Base-by-base conservation (phyloP, 2,797 vertebrate species). In the Menidia menidia region DNA sequence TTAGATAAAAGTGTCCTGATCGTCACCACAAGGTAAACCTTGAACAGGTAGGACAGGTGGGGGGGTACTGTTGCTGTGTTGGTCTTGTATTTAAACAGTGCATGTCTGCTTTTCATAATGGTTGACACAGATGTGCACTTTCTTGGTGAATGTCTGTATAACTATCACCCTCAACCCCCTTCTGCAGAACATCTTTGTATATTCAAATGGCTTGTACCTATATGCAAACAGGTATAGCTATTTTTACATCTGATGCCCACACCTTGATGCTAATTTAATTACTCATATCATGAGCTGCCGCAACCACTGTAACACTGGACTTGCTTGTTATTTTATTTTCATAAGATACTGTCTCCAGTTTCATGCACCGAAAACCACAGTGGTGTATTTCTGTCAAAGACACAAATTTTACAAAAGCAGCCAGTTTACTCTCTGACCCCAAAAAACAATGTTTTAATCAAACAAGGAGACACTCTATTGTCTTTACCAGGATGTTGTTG, bases 201-300 rank as follows among this genome's bases (percentile, higher is more conserved):
- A 82, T 72, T 68, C 75, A 88, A 84, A 86, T 68, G 30, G 33
- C 6, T 43, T 15, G 5, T 19, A 43, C 25, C 56, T 50, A 39
- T 19, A 81, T 81, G 76, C 69, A 85, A 74, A 83, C 60, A 1
- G 55, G 9, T 48, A 10, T 12, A 55, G 25, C 16, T 42, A 66
- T 3, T 42, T 60, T 61, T 44, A 63, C 31, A 18, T 58, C 58
- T 58, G 16, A 60, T 44, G 19, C 5, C 3, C 3, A 25, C 15
- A 8, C 10, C 13, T 2, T 15, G 33, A 42, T n/a, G 2, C 53
- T 4, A 9, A 7, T 9, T 39, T 53, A 16, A 32, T 48, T 32
- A 9, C 42, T 11, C 32, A 32, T 31, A 11, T 48, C 13, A 30
- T 5, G 44, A 35, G 6, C 15, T 51, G 25, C 13, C 30, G 12